Evolutionary conservation across 1,140 invertebrate genomes (phyloP).

Genomic region (Elymnias hypermnestra): DNA sequence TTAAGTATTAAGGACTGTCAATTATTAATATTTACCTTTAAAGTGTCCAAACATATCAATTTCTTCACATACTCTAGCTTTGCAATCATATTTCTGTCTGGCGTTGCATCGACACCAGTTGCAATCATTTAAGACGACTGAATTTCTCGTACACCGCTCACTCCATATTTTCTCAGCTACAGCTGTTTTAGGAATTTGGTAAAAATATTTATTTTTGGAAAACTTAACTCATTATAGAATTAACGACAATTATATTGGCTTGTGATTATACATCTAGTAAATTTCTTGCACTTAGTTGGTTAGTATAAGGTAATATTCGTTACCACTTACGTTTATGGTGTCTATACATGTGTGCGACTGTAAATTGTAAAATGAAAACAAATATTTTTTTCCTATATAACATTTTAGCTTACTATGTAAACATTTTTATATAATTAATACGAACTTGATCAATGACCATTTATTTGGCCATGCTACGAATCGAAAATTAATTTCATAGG

Average conservation of each 20-base stretch:
- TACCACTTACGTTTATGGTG: constrained; percentile 33
- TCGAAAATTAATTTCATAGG: neutral
- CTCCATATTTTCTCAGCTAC: constrained; percentile 27
- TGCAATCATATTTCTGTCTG: constrained; percentile 30
- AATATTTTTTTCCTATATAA: neutral
- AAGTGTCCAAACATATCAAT: constrained; percentile 62
- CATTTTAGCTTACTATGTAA: no score
- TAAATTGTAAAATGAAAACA: neutral
- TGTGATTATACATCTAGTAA: no score
- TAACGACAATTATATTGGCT: no score
- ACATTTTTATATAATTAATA: neutral
- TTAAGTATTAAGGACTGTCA: no score
- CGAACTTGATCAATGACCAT: no score
- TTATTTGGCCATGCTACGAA: neutral
- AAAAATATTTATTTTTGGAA: no score
- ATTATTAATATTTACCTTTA: no score
- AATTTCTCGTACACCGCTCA: constrained; percentile 28
- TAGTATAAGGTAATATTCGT: neutral
- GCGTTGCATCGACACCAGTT: constrained; percentile 52
- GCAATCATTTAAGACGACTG: constrained; percentile 46
- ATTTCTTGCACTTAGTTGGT: no score
- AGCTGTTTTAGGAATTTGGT: no score
- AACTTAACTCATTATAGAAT: neutral
- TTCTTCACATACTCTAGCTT: constrained; percentile 34
- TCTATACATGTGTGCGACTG: constrained; percentile 1